These are phyloP conservation scores for Perizoma affinitatum DNA, from an alignment of 2,888 invertebrate species.

Conservation along the genomic window DNA sequence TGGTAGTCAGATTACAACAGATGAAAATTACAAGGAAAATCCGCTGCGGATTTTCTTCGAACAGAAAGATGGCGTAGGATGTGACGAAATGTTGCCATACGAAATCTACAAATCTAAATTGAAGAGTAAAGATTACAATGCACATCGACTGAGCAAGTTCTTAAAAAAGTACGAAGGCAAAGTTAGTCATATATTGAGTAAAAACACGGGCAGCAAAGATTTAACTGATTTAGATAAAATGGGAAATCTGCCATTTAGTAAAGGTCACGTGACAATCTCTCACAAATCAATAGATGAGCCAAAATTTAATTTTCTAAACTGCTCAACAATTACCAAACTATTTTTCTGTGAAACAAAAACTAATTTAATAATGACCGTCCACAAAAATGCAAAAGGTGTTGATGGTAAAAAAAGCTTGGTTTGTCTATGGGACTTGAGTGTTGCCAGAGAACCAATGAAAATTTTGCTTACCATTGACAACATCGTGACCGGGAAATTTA, in stretches of 20 bases:
- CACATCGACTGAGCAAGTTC: constrained; percentile 59
- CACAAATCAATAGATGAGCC: constrained; percentile 48
- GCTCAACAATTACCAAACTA: constrained; percentile 54
- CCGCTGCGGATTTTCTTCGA: constrained; percentile 71
- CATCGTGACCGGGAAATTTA: constrained; percentile 59
- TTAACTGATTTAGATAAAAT: constrained; percentile 51
- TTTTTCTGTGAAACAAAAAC: constrained; percentile 63
- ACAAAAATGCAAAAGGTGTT: constrained; percentile 47
- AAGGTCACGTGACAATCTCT: constrained; percentile 59
- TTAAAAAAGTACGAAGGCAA: constrained; percentile 64
- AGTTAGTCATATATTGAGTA: constrained; percentile 58
- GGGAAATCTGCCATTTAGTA: constrained; percentile 66
- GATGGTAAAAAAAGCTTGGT: constrained; percentile 52
- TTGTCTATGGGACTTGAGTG: constrained; percentile 72
- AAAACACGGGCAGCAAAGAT: constrained; percentile 55
- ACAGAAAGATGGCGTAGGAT: constrained; percentile 72
- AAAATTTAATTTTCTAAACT: constrained; percentile 50
- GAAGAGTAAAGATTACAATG: constrained; percentile 57
- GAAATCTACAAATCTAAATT: constrained; percentile 63
- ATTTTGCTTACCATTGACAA: constrained; percentile 65
- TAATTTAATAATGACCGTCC: constrained; percentile 66
- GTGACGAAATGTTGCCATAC: constrained; percentile 62
- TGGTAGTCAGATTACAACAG: constrained; percentile 40
- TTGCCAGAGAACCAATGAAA: constrained; percentile 65
- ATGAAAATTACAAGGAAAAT: constrained; percentile 59